Percentiles rank a stretch among this genome's conserved stretches.
Conservation (phyloP, 2,797 vertebrate species). For the Xyrichtys novacula region DNA sequence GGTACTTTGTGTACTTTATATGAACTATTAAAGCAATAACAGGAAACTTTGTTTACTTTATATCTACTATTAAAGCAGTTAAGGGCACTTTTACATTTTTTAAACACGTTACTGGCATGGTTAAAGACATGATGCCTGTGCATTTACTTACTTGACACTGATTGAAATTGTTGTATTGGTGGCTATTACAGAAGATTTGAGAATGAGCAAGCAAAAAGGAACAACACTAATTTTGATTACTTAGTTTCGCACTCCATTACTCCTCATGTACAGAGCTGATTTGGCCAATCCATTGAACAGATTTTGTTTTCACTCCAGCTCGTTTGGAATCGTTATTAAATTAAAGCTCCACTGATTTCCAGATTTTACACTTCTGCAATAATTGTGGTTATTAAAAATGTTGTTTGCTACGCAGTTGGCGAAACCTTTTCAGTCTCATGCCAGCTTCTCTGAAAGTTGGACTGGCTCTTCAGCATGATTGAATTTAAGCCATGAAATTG, state of each 20-base stretch:
- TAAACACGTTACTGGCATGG: no score
- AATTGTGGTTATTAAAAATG: background rate
- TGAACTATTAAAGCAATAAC: no score
- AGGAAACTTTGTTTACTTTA: no score
- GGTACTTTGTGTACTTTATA: no score
- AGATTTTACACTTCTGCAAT: background rate
- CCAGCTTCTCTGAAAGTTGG: background rate
- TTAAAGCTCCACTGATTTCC: background rate
- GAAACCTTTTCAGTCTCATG: background rate
- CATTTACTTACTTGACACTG: no score
- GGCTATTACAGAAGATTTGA: no score
- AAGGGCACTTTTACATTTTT: no score
- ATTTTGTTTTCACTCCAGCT: background rate
- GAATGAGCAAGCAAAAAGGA: background rate
- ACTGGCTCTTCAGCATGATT: background rate
- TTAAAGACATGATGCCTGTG: background rate
- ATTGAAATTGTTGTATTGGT: no score
- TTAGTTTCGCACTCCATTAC: background rate
- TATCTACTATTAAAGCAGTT: no score
- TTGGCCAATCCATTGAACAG: background rate
- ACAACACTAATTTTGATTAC: background rate
- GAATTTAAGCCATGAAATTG: background rate
- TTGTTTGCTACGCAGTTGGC: background rate
- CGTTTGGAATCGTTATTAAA: background rate
- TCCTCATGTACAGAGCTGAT: background rate